phyloP scores from a whole-genome alignment of 2,797 vertebrate genomes.

The Coracias cyanogaster region DNA sequence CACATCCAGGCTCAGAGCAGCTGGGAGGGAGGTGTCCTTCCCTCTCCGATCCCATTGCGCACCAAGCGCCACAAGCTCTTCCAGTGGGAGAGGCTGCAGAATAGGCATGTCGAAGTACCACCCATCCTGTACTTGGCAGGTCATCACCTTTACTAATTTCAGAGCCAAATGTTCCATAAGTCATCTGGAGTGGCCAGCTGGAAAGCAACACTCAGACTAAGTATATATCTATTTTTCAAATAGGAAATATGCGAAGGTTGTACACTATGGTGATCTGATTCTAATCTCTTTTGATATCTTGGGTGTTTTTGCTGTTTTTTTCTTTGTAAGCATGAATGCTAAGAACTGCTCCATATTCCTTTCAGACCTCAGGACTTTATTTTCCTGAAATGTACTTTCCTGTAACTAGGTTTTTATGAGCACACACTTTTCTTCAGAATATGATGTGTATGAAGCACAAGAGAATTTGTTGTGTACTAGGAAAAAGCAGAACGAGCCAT shows the following conservation, averaged over 20 bases:
- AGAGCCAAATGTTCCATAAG: neutral
- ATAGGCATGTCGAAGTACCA: neutral
- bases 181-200: neutral
- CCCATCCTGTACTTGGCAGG: neutral
- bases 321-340: neutral
- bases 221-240: neutral
- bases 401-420: neutral
- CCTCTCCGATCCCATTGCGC: neutral
- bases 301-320: neutral
- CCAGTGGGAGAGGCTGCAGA: neutral
- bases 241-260: neutral
- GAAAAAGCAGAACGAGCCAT: neutral
- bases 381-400: neutral
- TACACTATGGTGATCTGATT: neutral
- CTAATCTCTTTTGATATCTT: neutral
- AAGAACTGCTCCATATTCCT: neutral
- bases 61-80: neutral
- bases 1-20: neutral
- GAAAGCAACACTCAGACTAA: neutral
- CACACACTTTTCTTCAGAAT: neutral
- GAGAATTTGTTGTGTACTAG: neutral
- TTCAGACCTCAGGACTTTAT: neutral
- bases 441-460: neutral
- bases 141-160: neutral
- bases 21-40: neutral